A percentile compares a stretch with the other conserved stretches of the same genome.
phyloP scores from a whole-genome alignment of 2,888 invertebrate genomes.

The Caenorhabditis doughertyi region DNA sequence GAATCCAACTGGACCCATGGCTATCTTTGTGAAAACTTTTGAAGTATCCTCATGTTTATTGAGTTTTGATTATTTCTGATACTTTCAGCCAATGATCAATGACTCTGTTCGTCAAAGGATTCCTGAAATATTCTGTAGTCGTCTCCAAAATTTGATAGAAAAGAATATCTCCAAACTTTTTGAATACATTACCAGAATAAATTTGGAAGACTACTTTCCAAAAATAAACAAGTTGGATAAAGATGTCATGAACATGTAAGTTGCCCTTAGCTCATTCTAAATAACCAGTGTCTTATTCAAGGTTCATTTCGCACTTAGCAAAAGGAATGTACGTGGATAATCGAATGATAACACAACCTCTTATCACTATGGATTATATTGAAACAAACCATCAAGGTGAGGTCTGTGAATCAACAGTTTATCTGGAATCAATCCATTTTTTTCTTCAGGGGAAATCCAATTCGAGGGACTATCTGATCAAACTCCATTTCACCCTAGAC shows the following conservation, averaged over 20 bases:
- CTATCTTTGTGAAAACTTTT: constrained; percentile 79
- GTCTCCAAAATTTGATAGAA: constrained; percentile 78
- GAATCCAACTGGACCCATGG: constrained; percentile 78
- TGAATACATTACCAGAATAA: constrained; percentile 71
- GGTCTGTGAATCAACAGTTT: constrained; percentile 9
- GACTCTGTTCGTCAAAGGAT: constrained; percentile 79
- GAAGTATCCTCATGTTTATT: constrained; percentile 65
- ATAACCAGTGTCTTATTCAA: too few relatives aligned
- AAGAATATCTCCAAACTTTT: constrained; percentile 79
- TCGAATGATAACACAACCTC: constrained; percentile 76
- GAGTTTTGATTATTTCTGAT: neutral
- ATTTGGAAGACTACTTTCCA: constrained; percentile 76
- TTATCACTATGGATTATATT: constrained; percentile 79
- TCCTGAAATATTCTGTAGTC: constrained; percentile 78
- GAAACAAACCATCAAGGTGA: constrained; percentile 80
- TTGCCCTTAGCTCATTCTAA: neutral
- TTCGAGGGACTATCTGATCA: constrained; percentile 67
- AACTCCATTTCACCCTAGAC: constrained; percentile 79
- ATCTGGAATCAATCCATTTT: neutral
- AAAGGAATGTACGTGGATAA: constrained; percentile 79
- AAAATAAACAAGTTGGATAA: constrained; percentile 35
- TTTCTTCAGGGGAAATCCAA: constrained; percentile 76
- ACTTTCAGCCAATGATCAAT: constrained; percentile 76
- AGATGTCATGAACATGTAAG: constrained; percentile 55
- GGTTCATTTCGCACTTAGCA: constrained; percentile 78